These are phyloP conservation scores for Horisme vitalbata DNA, from an alignment of 2,888 invertebrate genomes.

Conservation along the genomic window DNA sequence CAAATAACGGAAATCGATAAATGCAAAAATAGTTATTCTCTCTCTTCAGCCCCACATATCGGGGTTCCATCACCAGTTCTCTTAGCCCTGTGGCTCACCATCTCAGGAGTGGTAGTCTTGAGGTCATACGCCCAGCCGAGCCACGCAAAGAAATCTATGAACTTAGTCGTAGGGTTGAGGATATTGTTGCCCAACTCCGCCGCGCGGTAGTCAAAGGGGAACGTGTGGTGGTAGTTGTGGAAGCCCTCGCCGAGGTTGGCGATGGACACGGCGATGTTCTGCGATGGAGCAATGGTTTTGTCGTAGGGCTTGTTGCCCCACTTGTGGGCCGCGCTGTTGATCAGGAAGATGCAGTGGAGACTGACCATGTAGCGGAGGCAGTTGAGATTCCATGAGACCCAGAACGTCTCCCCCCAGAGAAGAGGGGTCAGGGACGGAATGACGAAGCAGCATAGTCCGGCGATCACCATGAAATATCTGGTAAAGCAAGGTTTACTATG, in stretches of 20 bases:
- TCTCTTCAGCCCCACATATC: too few relatives aligned
- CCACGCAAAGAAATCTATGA: conserved; percentile 54
- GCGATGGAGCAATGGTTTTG: conserved; percentile 36
- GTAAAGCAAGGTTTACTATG: too few relatives aligned
- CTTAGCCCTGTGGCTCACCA: conserved; percentile 4
- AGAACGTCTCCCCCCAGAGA: conserved; percentile 12
- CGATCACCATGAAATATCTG: conserved; percentile 8
- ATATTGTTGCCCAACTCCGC: conserved; percentile 50
- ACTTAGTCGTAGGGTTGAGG: conserved; percentile 62
- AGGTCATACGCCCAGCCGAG: conserved; percentile 57
- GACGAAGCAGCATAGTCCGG: conserved; percentile 10
- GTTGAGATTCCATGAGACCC: conserved; percentile 13
- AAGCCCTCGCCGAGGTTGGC: conserved; percentile 42
- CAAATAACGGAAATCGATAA: too few relatives aligned
- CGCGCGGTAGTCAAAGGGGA: conserved; percentile 44
- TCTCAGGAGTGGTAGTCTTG: conserved; percentile 4
- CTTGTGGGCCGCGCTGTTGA: conserved; percentile 84
- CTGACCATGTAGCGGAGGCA: conserved; percentile 11
- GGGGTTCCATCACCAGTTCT: conserved; percentile 12
- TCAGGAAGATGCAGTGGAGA: conserved; percentile 67
- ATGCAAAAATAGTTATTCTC: too few relatives aligned
- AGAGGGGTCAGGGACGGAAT: conserved; percentile 25
- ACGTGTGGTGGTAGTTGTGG: conserved; percentile 49
- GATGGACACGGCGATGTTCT: conserved; percentile 23
- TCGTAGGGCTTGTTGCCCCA: conserved; percentile 71